Base-by-base conservation (phyloP, 2,113 vertebrate species). In the Caranx ignobilis region DNA sequence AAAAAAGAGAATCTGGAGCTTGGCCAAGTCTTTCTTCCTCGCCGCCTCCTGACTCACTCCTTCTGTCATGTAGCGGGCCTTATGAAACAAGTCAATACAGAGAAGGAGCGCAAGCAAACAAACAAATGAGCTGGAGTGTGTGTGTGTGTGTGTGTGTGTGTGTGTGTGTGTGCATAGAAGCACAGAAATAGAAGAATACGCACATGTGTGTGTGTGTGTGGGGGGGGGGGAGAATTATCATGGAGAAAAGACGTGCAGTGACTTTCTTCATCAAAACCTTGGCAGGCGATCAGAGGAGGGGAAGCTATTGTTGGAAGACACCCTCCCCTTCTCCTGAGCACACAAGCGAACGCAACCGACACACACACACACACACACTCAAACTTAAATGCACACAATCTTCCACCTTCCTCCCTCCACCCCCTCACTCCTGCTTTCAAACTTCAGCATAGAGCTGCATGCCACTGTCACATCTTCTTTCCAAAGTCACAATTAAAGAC, bases 241-340 rank as follows among this genome's bases (percentile, higher is more conserved):
- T 81, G 75, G 56, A 86, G 84, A 84, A 92, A 93, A 91, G 90
- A 91, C 84, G 81, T 77, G 87, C 87, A 77, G 87, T 86, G 87
- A 91, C 93, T 94, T 94, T 93, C 94, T 94, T 94, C 92, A 94
- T 93, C 93, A 94, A 93, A 94, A 94, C 91, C 90, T 93, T 95
- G 94, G 94, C 94, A 93, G 85, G 62, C 75, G 90, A 94, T 95
- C 94, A 95, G 90, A 93, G 87, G 83, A 92, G 75, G 50, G 85
- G 66, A 89, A 91, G 89, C 91, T 87, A 91, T 93, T 93, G 93
- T 94, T 92, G 83, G 90, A 93, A 91, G 82, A 92, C 84, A 75
- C 83, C 72, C 90, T 79, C 88, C 88, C 74, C 64, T 87, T 88
- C 88, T 72, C 60, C 66, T 83, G 61, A 43, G 45, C 91, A 88